A percentile compares a stretch with the other conserved stretches of the same genome.
Evolutionary conservation across 2,888 invertebrate genomes (phyloP).

Genomic region (Keiferia lycopersicella): DNA sequence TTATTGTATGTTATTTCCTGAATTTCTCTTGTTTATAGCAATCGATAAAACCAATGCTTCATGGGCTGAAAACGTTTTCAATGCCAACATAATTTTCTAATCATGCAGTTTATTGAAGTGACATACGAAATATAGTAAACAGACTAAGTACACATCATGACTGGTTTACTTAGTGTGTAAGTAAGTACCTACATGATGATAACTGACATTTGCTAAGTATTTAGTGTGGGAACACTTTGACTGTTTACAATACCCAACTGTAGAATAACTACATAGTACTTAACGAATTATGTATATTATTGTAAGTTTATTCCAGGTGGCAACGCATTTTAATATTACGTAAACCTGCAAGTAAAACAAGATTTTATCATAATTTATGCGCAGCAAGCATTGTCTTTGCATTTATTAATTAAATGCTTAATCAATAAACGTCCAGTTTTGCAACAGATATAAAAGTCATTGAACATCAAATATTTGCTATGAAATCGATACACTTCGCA

Average conservation of each 20-base stretch:
- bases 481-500: background rate
- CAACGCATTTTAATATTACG: too few relatives aligned
- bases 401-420: too few relatives aligned
- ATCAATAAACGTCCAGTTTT: background rate
- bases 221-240: background rate
- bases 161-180: background rate
- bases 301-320: too few relatives aligned
- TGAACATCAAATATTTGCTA: background rate
- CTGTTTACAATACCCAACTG: background rate
- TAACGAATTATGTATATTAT: too few relatives aligned
- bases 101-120: conserved; percentile 1
- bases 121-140: background rate
- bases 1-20: background rate
- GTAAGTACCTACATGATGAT: background rate
- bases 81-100: conserved; percentile 8
- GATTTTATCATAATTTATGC: too few relatives aligned
- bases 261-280: background rate
- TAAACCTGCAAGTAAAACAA: too few relatives aligned
- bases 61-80: background rate
- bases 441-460: conserved; percentile 1
- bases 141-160: background rate
- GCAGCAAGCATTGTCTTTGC: too few relatives aligned
- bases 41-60: background rate
- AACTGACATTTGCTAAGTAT: background rate
- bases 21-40: background rate